Evolutionary conservation across 2,888 invertebrate species (phyloP).

Genomic region (Pammene fasciana): DNA sequence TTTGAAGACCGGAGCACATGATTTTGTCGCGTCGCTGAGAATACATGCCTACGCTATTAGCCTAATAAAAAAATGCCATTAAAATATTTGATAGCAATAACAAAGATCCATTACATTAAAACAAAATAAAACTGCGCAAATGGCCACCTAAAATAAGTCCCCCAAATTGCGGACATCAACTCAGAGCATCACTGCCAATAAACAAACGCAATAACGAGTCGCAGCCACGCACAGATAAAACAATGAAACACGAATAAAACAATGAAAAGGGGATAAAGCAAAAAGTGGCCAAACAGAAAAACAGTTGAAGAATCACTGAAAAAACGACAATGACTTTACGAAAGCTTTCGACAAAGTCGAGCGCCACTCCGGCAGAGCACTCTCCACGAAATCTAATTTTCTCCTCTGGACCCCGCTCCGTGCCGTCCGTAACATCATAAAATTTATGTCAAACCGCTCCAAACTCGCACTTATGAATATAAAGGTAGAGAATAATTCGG

Average conservation of each 20-base stretch:
- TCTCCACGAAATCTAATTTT: conserved; percentile 80
- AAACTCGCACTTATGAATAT: conserved; percentile 74
- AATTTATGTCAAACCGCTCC: conserved; percentile 65
- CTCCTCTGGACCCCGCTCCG: conserved; percentile 70
- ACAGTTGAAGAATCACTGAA: conserved; percentile 72
- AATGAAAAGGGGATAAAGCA: conserved; percentile 64
- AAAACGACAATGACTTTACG: conserved; percentile 64
- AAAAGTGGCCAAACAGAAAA: conserved; percentile 74
- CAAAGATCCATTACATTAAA: conserved; percentile 28
- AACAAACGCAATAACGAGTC: conserved; percentile 59
- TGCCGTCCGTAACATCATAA: conserved; percentile 71
- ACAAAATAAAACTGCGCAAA: conserved; percentile 33
- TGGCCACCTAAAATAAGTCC: conserved; percentile 46
- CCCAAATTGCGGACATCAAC: conserved; percentile 53
- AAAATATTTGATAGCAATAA: conserved; percentile 5
- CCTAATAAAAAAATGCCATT: not conserved
- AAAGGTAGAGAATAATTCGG: conserved; percentile 67
- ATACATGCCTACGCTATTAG: too few relatives aligned
- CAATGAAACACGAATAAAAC: conserved; percentile 66
- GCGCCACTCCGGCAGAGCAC: conserved; percentile 67
- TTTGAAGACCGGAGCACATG: too few relatives aligned
- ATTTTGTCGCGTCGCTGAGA: too few relatives aligned
- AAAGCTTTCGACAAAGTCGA: conserved; percentile 78
- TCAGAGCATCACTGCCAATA: conserved; percentile 54
- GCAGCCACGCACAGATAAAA: conserved; percentile 65